A percentile compares a stretch with the other conserved stretches of the same genome.
Evolutionary conservation across 2,888 invertebrate genomes (phyloP).

Genomic region (Mylabris sibirica): DNA sequence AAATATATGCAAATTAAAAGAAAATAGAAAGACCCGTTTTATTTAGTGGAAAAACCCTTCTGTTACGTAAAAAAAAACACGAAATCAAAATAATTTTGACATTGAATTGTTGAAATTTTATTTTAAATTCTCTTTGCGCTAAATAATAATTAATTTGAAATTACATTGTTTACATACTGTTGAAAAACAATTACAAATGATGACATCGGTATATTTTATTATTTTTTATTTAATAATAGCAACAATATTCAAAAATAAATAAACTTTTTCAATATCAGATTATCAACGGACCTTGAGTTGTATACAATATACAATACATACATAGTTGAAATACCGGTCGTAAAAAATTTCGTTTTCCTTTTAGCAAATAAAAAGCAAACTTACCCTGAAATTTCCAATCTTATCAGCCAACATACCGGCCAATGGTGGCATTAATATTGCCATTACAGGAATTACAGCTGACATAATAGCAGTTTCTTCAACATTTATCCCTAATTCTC

Average conservation of each 20-base stretch:
- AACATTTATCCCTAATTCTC: conserved; percentile 78
- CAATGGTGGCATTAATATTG: conserved; percentile 79
- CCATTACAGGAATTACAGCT: conserved; percentile 76
- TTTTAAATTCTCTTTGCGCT: not conserved
- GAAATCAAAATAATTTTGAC: not conserved
- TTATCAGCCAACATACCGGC: conserved; percentile 80
- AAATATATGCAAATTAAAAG: not conserved
- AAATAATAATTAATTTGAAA: not conserved
- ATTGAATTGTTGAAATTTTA: not conserved
- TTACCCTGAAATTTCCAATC: conserved; percentile 81
- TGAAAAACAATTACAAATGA: not conserved
- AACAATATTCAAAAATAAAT: not conserved
- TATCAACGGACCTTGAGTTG: conserved; percentile 11
- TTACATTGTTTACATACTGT: not conserved
- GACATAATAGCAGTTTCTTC: conserved; percentile 85
- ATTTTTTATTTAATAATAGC: not conserved
- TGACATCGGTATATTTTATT: not conserved
- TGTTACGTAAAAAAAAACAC: too few species aligned
- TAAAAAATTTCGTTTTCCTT: not conserved
- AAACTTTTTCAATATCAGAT: not conserved
- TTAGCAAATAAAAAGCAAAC: conserved; percentile 28
- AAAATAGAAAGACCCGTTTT: not conserved
- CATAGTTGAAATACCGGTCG: too few species aligned
- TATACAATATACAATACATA: not conserved
- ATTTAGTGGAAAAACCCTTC: too few species aligned